A percentile compares a stretch with the other conserved stretches of the same genome.
phyloP scores from a whole-genome alignment of 2,888 invertebrate genomes.

The Lasioglossum malachurum region DNA sequence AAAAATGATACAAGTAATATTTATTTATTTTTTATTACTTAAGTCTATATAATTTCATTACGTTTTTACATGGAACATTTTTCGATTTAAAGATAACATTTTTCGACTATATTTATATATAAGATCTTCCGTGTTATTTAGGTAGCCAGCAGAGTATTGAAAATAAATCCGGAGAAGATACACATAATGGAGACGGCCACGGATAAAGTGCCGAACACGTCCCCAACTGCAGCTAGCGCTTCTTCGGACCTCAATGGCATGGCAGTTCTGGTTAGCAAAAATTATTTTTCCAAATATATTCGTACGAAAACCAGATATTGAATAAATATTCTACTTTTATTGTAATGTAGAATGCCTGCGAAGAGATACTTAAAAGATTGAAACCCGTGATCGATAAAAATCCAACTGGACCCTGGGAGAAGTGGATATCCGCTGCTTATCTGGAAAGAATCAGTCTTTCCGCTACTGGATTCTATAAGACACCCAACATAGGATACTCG shows the following conservation, averaged over 20 bases:
- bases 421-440: conserved; percentile 93
- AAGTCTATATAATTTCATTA: not conserved
- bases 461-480: conserved; percentile 93
- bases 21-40: conserved; percentile 25
- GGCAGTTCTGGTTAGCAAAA: conserved; percentile 89
- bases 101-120: not conserved
- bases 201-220: conserved; percentile 96
- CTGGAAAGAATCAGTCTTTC: conserved; percentile 92
- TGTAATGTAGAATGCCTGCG: conserved; percentile 88
- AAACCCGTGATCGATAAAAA: conserved; percentile 90
- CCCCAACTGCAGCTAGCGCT: conserved; percentile 95
- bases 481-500: conserved; percentile 90
- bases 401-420: conserved; percentile 93
- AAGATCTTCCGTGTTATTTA: conserved; percentile 69
- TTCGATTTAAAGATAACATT: not conserved
- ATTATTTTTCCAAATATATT: not conserved
- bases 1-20: conserved; percentile 93
- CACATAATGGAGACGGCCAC: conserved; percentile 94
- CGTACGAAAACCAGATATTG: too few species aligned
- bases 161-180: conserved; percentile 90
- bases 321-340: not conserved
- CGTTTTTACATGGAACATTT: not conserved
- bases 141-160: conserved; percentile 91
- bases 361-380: conserved; percentile 90
- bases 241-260: conserved; percentile 96